Conservation (phyloP, 2,797 vertebrate genomes). For the Scolopax rusticola region DNA sequence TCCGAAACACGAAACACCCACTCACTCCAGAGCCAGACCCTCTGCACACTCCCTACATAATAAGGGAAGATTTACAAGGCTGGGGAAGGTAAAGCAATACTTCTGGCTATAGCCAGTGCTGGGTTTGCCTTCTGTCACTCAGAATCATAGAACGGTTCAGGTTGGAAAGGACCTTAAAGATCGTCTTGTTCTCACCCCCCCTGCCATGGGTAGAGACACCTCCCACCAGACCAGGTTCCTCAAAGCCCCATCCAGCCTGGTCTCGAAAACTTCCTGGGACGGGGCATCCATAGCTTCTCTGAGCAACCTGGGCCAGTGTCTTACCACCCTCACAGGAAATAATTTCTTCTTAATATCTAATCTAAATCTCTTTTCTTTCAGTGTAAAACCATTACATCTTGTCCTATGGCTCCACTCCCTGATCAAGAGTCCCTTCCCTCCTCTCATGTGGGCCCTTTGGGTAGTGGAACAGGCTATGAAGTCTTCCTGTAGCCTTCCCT, state of each 20-base stretch:
- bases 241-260: background rate
- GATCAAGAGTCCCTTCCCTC: no score
- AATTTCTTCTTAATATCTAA: background rate
- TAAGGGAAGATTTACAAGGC: conserved; percentile 27
- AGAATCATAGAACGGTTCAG: background rate
- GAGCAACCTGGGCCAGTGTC: background rate
- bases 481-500: no score
- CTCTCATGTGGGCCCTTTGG: no score
- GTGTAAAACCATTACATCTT: background rate
- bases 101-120: background rate
- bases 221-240: background rate
- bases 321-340: background rate
- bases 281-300: background rate
- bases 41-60: background rate
- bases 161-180: background rate
- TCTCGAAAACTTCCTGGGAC: background rate
- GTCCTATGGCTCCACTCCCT: no score
- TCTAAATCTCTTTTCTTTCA: background rate
- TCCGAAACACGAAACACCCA: background rate
- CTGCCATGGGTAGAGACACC: background rate
- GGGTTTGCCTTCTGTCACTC: background rate
- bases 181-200: background rate
- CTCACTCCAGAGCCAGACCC: background rate
- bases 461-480: no score
- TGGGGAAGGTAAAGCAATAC: background rate